Percentiles rank a stretch among this genome's conserved stretches.
Conservation (phyloP, 2,888 invertebrate genomes). For the Cerastis rubricosa region DNA sequence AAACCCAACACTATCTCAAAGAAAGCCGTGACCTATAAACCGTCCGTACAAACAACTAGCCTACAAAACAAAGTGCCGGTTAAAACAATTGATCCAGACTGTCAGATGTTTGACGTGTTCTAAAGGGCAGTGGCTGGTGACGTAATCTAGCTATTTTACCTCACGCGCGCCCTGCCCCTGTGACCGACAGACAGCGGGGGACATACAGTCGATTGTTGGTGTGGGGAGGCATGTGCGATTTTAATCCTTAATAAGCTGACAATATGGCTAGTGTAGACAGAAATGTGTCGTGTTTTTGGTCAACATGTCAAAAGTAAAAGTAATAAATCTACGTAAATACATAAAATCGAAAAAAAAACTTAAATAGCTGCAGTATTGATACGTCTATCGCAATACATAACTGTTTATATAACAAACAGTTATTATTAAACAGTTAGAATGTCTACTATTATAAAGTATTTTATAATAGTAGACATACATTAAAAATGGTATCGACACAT, state of each 20-base stretch:
- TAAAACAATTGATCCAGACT: conserved; percentile 63
- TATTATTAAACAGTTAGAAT: background rate
- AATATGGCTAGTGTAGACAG: background rate
- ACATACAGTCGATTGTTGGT: background rate
- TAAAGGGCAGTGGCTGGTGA: conserved; percentile 70
- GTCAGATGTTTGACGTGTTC: conserved; percentile 66
- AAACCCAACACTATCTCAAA: conserved; percentile 34
- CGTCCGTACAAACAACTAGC: conserved; percentile 54
- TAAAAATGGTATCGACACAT: background rate
- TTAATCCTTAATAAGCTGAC: conserved; percentile 4
- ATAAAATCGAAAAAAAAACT: background rate
- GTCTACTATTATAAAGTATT: background rate
- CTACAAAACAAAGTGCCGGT: conserved; percentile 59
- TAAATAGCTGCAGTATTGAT: too few relatives aligned
- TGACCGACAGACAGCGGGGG: conserved; percentile 47
- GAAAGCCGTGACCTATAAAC: conserved; percentile 59
- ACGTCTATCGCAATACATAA: background rate
- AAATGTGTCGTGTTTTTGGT: background rate
- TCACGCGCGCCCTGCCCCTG: conserved; percentile 70
- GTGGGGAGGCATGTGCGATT: background rate
- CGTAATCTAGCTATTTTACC: conserved; percentile 76
- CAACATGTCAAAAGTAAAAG: background rate
- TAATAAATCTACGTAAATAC: background rate
- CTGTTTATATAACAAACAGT: background rate
- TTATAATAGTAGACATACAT: background rate